These are phyloP conservation scores for Pampusana beccarii DNA, from an alignment of 2,113 vertebrate genomes.

Conservation along the genomic window DNA sequence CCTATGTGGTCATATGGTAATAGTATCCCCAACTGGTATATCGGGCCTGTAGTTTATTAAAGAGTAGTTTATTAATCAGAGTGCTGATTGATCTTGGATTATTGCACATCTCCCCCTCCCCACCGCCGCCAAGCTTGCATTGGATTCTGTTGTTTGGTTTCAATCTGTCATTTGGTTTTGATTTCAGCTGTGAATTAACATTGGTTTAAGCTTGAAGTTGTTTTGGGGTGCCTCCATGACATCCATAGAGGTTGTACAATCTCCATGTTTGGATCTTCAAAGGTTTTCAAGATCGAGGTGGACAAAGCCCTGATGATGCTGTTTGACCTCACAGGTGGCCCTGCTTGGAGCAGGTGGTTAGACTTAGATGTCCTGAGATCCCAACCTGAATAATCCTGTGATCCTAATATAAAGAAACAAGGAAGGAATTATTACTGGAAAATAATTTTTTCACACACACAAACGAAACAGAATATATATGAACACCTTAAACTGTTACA, in stretches of 20 bases:
- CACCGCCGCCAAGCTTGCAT: too few relatives aligned
- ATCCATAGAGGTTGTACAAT: neutral
- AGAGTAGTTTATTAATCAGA: too few relatives aligned
- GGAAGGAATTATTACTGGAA: neutral
- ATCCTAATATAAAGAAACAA: neutral
- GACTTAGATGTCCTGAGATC: neutral
- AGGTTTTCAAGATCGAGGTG: neutral
- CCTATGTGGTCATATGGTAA: too few relatives aligned
- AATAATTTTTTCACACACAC: fast-evolving
- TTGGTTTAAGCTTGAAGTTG: too few relatives aligned
- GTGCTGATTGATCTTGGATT: too few relatives aligned
- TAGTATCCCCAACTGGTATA: too few relatives aligned
- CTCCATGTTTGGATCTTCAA: neutral
- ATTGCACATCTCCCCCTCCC: too few relatives aligned
- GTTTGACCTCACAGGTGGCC: neutral
- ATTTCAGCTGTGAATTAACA: too few relatives aligned
- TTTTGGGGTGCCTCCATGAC: too few relatives aligned
- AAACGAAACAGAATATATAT: neutral
- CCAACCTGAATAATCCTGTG: neutral
- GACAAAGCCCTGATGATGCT: neutral
- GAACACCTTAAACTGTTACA: neutral
- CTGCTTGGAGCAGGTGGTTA: neutral
- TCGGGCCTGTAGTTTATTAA: too few relatives aligned
- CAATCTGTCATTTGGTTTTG: too few relatives aligned
- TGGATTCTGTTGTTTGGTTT: too few relatives aligned